phyloP scores from a whole-genome alignment of 2,113 vertebrate species.

The Trinectes maculatus region DNA sequence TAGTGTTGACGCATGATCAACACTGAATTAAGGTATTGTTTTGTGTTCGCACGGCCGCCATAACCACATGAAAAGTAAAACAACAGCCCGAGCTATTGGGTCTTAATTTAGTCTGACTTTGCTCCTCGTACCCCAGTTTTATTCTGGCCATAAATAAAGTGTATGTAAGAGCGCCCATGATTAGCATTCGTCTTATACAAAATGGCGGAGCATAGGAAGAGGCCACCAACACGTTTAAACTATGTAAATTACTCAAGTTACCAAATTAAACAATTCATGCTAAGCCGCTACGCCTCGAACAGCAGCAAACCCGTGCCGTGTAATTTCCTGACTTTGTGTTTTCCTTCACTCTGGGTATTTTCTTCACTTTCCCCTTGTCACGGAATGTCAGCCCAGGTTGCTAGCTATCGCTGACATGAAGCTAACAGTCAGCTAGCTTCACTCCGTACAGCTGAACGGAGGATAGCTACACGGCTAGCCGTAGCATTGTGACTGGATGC shows the following conservation, averaged over 20 bases:
- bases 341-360: constrained; percentile 72
- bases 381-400: constrained; percentile 83
- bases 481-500: constrained; percentile 80
- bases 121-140: constrained; percentile 61
- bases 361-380: constrained; percentile 86
- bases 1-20: constrained; percentile 72
- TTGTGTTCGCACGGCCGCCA: constrained; percentile 25
- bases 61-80: constrained; percentile 54
- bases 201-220: constrained; percentile 86
- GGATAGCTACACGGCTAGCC: constrained; percentile 69
- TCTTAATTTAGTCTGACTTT: constrained; percentile 51
- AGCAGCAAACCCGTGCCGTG: constrained; percentile 49
- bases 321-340: constrained; percentile 76
- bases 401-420: constrained; percentile 71
- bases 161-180: constrained; percentile 86
- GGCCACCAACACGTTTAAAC: constrained; percentile 87
- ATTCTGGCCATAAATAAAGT: constrained; percentile 85
- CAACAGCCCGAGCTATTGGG: constrained; percentile 18
- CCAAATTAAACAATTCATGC: constrained; percentile 65
- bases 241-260: constrained; percentile 84
- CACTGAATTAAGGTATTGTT: constrained; percentile 62
- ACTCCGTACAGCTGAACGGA: constrained; percentile 54
- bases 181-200: constrained; percentile 87
- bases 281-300: constrained; percentile 49
- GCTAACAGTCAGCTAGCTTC: constrained; percentile 76